These are phyloP conservation scores for Leptodactylus fuscus DNA, from an alignment of 2,113 vertebrate genomes.

Conservation along the genomic window DNA sequence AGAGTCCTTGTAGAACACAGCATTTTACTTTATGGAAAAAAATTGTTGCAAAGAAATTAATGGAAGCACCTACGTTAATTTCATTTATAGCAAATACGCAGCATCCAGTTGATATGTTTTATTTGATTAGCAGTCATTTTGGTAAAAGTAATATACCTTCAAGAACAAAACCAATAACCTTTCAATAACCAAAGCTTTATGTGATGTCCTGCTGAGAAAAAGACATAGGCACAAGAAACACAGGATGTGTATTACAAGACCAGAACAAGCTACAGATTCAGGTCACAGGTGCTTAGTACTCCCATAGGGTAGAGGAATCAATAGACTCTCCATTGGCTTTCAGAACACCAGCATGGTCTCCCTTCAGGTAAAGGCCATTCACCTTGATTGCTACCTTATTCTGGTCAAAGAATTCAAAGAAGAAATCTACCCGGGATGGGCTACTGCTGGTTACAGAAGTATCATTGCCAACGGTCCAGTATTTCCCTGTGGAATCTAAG, in stretches of 20 bases:
- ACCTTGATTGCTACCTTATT: slow-evolving; percentile 95
- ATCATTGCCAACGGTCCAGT: slow-evolving; percentile 94
- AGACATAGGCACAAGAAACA: slow-evolving; percentile 25
- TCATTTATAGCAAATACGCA: not conserved
- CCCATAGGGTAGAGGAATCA: slow-evolving; percentile 93
- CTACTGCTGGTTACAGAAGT: slow-evolving; percentile 95
- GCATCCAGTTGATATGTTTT: not conserved
- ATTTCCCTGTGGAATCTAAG: slow-evolving; percentile 93
- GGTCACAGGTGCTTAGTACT: slow-evolving; percentile 80
- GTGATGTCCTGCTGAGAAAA: slow-evolving; percentile 5
- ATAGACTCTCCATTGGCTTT: slow-evolving; percentile 91
- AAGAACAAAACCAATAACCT: not conserved
- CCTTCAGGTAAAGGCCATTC: slow-evolving; percentile 92
- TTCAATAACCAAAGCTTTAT: not conserved
- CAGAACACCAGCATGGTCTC: slow-evolving; percentile 95
- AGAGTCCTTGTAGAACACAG: not conserved
- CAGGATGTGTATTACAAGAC: slow-evolving; percentile 3
- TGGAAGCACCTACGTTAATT: not conserved
- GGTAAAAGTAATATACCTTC: not conserved
- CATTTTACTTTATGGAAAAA: not conserved
- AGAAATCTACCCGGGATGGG: slow-evolving; percentile 89
- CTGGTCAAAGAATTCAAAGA: slow-evolving; percentile 97
- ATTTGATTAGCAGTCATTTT: not conserved
- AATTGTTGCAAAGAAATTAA: not conserved
- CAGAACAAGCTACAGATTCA: not conserved